These are phyloP conservation scores for Odontocolon sp. DNA, from an alignment of 2,888 invertebrate genomes.

Conservation along the genomic window DNA sequence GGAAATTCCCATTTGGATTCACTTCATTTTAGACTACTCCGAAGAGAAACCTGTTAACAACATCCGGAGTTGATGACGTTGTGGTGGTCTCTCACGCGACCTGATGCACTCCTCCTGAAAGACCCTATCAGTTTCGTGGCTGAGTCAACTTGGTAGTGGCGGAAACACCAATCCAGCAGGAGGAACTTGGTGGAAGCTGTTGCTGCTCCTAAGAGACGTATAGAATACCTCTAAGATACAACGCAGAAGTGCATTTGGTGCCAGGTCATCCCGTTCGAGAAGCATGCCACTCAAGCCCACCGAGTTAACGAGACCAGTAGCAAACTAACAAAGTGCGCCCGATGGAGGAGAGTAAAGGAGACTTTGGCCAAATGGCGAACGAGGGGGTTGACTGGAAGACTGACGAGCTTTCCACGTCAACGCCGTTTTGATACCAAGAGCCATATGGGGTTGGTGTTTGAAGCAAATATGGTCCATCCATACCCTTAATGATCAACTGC, in stretches of 20 bases:
- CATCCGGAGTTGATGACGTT: conserved; percentile 23
- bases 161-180: conserved; percentile 33
- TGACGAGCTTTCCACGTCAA: too few species aligned
- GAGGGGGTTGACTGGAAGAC: conserved; percentile 1
- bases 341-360: conserved; percentile 27
- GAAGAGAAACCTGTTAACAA: neutral
- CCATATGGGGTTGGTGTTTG: neutral
- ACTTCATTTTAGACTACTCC: neutral
- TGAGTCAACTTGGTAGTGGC: conserved; percentile 29
- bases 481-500: conserved; percentile 1
- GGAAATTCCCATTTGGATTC: neutral
- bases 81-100: neutral
- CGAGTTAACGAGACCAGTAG: conserved; percentile 47
- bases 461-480: neutral
- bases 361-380: conserved; percentile 26
- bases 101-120: conserved; percentile 34
- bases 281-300: conserved; percentile 44
- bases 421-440: too few species aligned
- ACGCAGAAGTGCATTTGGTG: conserved; percentile 46
- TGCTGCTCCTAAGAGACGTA: conserved; percentile 39
- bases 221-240: conserved; percentile 22
- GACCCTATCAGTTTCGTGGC: conserved; percentile 46
- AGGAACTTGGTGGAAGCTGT: conserved; percentile 46
- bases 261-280: conserved; percentile 33
- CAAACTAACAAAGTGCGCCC: conserved; percentile 56